Conservation (phyloP, 2,797 vertebrate species). For the Micrastur ruficollis region DNA sequence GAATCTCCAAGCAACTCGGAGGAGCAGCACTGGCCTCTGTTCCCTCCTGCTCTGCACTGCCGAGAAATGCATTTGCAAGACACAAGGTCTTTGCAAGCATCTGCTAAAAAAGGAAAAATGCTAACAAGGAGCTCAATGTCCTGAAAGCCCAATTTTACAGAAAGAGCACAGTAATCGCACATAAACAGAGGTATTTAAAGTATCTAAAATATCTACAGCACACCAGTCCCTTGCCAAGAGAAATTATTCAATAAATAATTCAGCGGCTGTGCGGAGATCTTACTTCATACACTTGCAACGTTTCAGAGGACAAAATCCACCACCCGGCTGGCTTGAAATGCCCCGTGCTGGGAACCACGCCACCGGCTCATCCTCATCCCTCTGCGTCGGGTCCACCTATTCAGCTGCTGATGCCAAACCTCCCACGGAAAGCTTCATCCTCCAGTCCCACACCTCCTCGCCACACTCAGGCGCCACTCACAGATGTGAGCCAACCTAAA, state of each 20-base stretch:
- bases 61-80: neutral
- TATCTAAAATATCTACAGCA: neutral
- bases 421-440: neutral
- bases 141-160: neutral
- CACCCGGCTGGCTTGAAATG: neutral
- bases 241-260: conserved; percentile 42
- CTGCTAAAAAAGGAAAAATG: neutral
- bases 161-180: neutral
- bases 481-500: neutral
- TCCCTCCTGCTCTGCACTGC: neutral
- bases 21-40: neutral
- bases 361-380: neutral
- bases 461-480: neutral
- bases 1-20: neutral
- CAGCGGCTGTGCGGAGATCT: neutral
- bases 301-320: neutral
- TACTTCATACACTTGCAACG: neutral
- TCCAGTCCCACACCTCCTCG: neutral
- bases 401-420: neutral
- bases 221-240: neutral
- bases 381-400: rapidly evolving
- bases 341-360: rapidly evolving
- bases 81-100: neutral
- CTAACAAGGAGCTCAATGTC: conserved; percentile 31
- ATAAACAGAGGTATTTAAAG: conserved; percentile 33